Conservation (phyloP, 2,113 vertebrate species). For the Oceanodroma tethys region DNA sequence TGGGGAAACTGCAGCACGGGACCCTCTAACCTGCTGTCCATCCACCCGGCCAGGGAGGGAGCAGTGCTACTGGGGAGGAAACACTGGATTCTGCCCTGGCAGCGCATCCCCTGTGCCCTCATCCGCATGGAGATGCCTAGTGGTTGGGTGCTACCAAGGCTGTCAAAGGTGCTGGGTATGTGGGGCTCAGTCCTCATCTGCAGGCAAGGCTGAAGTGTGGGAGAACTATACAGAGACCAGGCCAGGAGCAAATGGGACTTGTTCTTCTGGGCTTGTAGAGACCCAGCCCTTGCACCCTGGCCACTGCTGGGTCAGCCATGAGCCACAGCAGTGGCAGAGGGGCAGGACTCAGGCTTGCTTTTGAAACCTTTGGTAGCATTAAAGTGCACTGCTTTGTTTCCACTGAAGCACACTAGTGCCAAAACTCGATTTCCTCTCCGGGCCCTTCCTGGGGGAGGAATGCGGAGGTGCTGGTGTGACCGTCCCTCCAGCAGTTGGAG, state of each 20-base stretch:
- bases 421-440: background rate
- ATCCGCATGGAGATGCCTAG: background rate
- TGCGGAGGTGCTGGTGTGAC: background rate
- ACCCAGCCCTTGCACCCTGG: background rate
- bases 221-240: background rate
- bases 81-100: background rate
- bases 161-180: background rate
- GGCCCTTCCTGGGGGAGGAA: background rate
- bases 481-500: background rate
- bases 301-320: fast-evolving
- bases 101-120: background rate
- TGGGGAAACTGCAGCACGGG: conserved; percentile 55
- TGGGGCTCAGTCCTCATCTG: background rate
- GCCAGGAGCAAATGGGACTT: background rate
- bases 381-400: background rate
- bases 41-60: background rate
- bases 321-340: background rate
- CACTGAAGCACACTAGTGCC: background rate
- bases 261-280: background rate
- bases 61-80: background rate
- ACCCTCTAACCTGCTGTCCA: background rate
- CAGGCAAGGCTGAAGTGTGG: background rate
- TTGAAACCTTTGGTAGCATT: conserved; percentile 37
- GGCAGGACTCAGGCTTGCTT: background rate
- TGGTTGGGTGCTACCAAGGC: background rate